Conservation (phyloP, 2,113 vertebrate genomes). For the Axis porcinus region DNA sequence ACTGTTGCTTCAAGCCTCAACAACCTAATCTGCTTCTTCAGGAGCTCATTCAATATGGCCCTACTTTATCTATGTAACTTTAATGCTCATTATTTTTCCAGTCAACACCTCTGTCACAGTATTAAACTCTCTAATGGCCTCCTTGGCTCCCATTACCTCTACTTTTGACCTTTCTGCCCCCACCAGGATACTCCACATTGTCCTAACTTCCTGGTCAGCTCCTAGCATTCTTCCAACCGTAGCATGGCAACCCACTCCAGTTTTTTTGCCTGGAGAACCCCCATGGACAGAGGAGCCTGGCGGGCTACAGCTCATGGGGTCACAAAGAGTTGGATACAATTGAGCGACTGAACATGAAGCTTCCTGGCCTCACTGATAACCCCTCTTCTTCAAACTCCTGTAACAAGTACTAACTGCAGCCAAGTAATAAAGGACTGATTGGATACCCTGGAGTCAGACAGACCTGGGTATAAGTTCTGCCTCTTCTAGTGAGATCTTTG, state of each 20-base stretch:
- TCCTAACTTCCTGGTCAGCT: neutral
- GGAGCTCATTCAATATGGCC: neutral
- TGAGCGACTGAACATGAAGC: neutral
- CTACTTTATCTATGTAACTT: accelerated
- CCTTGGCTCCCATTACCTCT: neutral
- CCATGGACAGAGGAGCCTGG: neutral
- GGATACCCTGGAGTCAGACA: neutral
- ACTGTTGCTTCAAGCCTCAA: neutral
- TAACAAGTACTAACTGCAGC: neutral
- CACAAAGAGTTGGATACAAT: neutral
- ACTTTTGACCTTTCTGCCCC: neutral
- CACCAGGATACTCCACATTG: neutral
- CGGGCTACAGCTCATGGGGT: neutral
- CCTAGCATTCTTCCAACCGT: neutral
- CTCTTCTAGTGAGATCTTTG: neutral
- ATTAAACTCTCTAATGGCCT: neutral
- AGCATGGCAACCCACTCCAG: neutral
- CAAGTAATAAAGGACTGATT: neutral
- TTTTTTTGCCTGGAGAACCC: neutral
- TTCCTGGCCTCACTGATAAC: neutral
- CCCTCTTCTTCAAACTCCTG: neutral
- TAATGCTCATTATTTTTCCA: neutral
- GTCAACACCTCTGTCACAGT: neutral
- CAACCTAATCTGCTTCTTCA: neutral
- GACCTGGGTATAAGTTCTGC: neutral